Percentiles rank a stretch among this genome's conserved stretches.
Evolutionary conservation across 2,113 vertebrate species (phyloP).

Genomic region (Podiceps cristatus): DNA sequence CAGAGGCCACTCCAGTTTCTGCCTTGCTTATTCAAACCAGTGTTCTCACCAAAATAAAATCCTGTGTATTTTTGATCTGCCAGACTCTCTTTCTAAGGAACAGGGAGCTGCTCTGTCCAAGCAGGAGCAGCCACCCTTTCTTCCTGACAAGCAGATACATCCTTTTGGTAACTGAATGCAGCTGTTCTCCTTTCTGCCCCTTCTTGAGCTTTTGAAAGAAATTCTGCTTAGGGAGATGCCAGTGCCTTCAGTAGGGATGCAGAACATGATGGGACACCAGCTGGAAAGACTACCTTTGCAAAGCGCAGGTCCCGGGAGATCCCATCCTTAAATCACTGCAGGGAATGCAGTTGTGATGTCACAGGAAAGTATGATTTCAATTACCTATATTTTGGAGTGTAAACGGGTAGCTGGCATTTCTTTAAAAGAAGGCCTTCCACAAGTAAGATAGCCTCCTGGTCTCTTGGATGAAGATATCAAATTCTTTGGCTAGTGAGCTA

Average conservation of each 20-base stretch:
- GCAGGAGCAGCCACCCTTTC: conserved; percentile 5
- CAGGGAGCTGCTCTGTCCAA: background rate
- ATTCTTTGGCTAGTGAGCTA: background rate
- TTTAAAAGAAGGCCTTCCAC: background rate
- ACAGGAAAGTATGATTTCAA: background rate
- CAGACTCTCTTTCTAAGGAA: background rate
- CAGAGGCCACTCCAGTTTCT: background rate
- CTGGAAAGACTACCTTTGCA: background rate
- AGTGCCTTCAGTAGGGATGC: background rate
- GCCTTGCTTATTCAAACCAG: background rate
- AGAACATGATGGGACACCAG: accelerated
- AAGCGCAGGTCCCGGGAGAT: background rate
- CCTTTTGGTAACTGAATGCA: conserved; percentile 24
- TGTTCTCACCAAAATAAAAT: background rate
- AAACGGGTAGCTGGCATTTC: background rate
- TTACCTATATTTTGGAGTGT: background rate
- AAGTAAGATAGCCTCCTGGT: background rate
- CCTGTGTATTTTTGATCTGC: background rate
- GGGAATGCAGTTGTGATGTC: background rate
- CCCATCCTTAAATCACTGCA: background rate
- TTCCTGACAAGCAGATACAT: background rate
- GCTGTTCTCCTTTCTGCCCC: background rate
- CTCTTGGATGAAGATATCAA: background rate
- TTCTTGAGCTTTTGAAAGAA: conserved; percentile 20
- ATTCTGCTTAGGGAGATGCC: background rate